Evolutionary conservation across 1,140 invertebrate species (phyloP).

Genomic region (Pectinophora gossypiella): DNA sequence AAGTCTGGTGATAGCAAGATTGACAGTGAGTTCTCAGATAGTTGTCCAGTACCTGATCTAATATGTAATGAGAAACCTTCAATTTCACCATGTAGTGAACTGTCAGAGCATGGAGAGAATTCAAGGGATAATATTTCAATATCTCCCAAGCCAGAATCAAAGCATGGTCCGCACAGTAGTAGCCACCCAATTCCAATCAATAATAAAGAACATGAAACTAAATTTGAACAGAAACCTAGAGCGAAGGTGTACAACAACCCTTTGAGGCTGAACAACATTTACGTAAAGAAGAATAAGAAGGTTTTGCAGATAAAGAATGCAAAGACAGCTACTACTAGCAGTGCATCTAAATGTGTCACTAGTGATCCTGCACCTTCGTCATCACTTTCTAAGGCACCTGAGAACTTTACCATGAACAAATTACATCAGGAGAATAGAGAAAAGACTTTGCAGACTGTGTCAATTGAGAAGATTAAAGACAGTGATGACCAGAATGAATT

Average conservation of each 20-base stretch:
- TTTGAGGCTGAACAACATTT: constrained; percentile 61
- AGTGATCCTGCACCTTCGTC: constrained; percentile 40
- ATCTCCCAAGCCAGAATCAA: constrained; percentile 36
- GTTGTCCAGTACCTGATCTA: constrained; percentile 64
- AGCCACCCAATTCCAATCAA: too few relatives aligned
- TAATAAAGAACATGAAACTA: too few relatives aligned
- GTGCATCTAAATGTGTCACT: constrained; percentile 19
- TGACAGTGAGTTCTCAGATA: constrained; percentile 58
- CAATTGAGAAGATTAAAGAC: constrained; percentile 71
- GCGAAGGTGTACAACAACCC: constrained; percentile 38
- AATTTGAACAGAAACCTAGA: constrained; percentile 14
- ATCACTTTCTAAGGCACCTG: constrained; percentile 35
- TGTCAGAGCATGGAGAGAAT: constrained; percentile 61
- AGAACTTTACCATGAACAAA: constrained; percentile 50
- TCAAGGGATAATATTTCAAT: constrained; percentile 42
- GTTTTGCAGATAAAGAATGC: constrained; percentile 65
- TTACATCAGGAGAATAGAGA: constrained; percentile 41
- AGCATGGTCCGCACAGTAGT: too few relatives aligned
- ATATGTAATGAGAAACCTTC: constrained; percentile 73
- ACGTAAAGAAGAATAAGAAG: constrained; percentile 69
- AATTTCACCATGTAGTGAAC: constrained; percentile 70
- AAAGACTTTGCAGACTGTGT: constrained; percentile 52
- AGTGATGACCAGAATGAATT: constrained; percentile 45
- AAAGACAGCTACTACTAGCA: constrained; percentile 9
- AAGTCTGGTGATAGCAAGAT: constrained; percentile 52